phyloP scores from a whole-genome alignment of 2,113 vertebrate species.

The Thalassoma bifasciatum region DNA sequence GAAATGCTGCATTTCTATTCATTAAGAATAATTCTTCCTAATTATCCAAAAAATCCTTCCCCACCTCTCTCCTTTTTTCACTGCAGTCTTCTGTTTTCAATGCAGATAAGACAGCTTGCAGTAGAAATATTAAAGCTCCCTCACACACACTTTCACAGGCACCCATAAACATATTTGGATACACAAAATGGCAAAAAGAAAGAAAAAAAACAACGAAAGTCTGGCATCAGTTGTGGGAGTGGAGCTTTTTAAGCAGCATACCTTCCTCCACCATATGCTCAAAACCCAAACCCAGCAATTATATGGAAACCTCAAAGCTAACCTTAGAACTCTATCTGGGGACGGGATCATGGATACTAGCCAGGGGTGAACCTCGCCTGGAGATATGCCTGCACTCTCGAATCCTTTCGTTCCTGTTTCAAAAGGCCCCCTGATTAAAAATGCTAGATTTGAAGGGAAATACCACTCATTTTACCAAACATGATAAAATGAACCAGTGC shows the following conservation, averaged over 20 bases:
- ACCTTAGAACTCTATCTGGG: conserved; percentile 55
- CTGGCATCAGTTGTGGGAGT: conserved; percentile 57
- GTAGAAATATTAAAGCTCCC: not conserved
- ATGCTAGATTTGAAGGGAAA: not conserved
- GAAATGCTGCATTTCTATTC: not conserved
- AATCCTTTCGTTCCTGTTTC: conserved; percentile 32
- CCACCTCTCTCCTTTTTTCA: too few relatives aligned
- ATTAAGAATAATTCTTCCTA: not conserved
- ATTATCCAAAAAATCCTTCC: not conserved
- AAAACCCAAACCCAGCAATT: conserved; percentile 53
- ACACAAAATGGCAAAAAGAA: conserved; percentile 38
- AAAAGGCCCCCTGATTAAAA: conserved; percentile 19
- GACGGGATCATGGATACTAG: conserved; percentile 26
- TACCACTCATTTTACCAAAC: not conserved
- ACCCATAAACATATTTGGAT: conserved; percentile 33
- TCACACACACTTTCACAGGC: conserved; percentile 14
- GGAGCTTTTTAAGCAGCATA: conserved; percentile 51
- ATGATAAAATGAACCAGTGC: not conserved
- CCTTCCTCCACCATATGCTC: conserved; percentile 46
- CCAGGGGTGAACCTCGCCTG: conserved; percentile 34
- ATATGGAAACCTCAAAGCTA: conserved; percentile 64
- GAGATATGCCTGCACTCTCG: conserved; percentile 22
- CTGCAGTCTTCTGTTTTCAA: not conserved
- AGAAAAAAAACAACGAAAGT: conserved; percentile 47
- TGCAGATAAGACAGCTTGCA: not conserved